Percentiles rank a stretch among this genome's conserved stretches.
Evolutionary conservation across 2,888 invertebrate species (phyloP).

Genomic region (Melanotus villosus): DNA sequence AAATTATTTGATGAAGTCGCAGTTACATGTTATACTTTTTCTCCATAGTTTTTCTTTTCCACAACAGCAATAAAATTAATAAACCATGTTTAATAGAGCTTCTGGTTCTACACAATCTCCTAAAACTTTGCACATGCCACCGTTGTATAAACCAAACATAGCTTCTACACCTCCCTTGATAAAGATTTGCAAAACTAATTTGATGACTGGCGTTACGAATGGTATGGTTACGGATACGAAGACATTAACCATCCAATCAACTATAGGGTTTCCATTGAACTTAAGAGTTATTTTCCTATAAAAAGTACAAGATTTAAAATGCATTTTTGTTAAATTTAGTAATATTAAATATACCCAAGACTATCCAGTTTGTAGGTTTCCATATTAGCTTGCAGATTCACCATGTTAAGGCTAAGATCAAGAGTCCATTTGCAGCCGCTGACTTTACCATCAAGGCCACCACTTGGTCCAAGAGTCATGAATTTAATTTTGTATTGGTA

Average conservation of each 20-base stretch:
- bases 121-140: neutral
- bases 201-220: slow-evolving; percentile 8
- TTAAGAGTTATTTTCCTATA: neutral
- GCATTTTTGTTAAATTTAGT: neutral
- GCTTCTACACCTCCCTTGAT: neutral
- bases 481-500: slow-evolving; percentile 71
- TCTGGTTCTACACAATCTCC: too few species aligned
- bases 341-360: slow-evolving; percentile 13
- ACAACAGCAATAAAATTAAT: too few species aligned
- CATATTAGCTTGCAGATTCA: neutral
- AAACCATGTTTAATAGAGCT: too few species aligned
- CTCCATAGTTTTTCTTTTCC: too few species aligned
- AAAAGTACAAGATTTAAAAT: neutral
- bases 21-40: too few species aligned
- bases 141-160: neutral
- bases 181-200: neutral
- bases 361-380: neutral
- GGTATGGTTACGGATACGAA: neutral
- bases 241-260: slow-evolving; percentile 12
- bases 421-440: neutral
- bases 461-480: slow-evolving; percentile 71
- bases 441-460: slow-evolving; percentile 67
- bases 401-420: slow-evolving; percentile 9
- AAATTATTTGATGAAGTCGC: too few species aligned
- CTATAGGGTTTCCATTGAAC: slow-evolving; percentile 4